phyloP scores from a whole-genome alignment of 1,140 invertebrate genomes.

The Drosophila dunni region DNA sequence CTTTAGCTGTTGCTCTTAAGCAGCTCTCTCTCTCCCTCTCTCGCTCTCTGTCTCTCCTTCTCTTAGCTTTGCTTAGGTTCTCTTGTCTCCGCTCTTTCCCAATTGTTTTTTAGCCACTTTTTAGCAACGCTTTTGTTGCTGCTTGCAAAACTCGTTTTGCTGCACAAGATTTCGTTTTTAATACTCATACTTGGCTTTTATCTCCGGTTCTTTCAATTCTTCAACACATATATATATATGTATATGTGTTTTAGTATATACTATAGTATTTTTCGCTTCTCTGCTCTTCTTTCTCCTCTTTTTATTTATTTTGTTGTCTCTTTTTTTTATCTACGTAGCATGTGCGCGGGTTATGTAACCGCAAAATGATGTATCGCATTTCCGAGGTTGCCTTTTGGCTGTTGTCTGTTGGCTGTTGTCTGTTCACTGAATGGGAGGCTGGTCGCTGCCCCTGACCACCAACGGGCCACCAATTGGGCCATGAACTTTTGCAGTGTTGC shows the following conservation, averaged over 20 bases:
- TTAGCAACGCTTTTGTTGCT: constrained; percentile 40
- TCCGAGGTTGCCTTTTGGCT: constrained; percentile 24
- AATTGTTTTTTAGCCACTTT: constrained; percentile 36
- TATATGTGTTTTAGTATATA: neutral
- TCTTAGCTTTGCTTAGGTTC: constrained; percentile 4
- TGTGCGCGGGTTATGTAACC: constrained; percentile 74
- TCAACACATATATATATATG: neutral
- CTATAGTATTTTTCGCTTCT: constrained; percentile 10
- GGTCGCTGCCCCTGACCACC: constrained; percentile 29
- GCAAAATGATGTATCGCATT: constrained; percentile 72
- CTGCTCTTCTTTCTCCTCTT: constrained; percentile 16
- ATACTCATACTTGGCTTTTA: constrained; percentile 50
- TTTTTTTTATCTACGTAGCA: constrained; percentile 65
- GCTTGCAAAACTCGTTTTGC: constrained; percentile 60
- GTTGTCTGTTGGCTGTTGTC: neutral
- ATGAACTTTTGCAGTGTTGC: constrained; percentile 29
- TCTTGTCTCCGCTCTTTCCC: neutral
- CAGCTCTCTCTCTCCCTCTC: neutral
- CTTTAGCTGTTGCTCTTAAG: neutral
- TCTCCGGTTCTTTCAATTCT: constrained; percentile 44
- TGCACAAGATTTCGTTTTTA: constrained; percentile 56
- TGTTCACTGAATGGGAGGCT: neutral
- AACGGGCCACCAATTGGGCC: constrained; percentile 13
- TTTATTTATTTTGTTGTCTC: constrained; percentile 19
- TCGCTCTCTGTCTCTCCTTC: neutral